These are phyloP conservation scores for Pluvianellus socialis DNA, from an alignment of 2,113 vertebrate species.

Conservation along the genomic window DNA sequence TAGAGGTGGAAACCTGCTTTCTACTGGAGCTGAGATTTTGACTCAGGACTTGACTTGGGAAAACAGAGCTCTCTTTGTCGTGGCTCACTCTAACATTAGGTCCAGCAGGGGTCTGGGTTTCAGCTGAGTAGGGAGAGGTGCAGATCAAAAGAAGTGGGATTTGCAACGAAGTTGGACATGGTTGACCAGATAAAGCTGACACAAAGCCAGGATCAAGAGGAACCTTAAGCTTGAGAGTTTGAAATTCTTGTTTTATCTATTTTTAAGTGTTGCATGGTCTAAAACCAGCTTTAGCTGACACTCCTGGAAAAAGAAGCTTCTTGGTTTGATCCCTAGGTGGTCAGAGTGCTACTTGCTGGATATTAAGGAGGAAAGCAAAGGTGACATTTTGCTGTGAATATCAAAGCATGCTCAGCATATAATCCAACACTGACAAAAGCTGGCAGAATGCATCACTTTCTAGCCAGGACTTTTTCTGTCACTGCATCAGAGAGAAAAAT, in stretches of 20 bases:
- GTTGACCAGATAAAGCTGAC: background rate
- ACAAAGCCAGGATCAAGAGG: background rate
- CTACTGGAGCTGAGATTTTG: background rate
- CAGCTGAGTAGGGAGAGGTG: background rate
- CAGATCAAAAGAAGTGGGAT: background rate
- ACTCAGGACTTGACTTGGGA: background rate
- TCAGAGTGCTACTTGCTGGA: background rate
- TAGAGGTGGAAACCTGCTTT: background rate
- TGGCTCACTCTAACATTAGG: background rate
- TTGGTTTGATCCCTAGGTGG: background rate
- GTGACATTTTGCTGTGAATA: background rate
- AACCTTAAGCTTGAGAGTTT: background rate
- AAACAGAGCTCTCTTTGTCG: background rate
- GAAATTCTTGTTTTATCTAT: background rate
- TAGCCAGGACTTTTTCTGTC: background rate
- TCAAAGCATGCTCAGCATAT: background rate
- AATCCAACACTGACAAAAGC: background rate
- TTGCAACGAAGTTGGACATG: background rate
- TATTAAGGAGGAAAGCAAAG: background rate
- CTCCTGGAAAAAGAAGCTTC: background rate
- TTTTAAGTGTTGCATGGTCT: background rate
- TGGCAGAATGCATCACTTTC: background rate
- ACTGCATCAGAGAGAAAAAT: background rate
- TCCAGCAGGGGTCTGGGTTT: background rate
- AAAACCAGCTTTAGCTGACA: background rate